Base-by-base conservation (phyloP, 1,140 invertebrate genomes). In the Pygmarrhopalites habei region DNA sequence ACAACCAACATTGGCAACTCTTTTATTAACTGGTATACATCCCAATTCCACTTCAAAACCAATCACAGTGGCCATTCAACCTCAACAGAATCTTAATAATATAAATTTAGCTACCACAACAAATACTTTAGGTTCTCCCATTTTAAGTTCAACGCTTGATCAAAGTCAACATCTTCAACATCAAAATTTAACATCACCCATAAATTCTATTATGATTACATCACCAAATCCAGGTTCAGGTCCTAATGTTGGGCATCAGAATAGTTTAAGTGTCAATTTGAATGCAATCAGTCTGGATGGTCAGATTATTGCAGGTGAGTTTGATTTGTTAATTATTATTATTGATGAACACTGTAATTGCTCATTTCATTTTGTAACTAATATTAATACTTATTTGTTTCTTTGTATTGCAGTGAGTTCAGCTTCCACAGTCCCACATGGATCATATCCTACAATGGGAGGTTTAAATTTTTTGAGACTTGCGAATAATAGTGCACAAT, bases 211-310 rank as follows among this genome's bases (percentile, higher is more conserved):
- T 19, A 59, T 59, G 58, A 46, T 59, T n/a, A 17, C 58, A 3
- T 47, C 51, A 12, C 25, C 61, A 32, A 32, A 56, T 32, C 44
- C 61, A 47, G 44, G 23, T 41, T 1, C 29, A 29, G n/a, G 32
- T 26, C 4, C 60, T 49, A 41, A 10, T n/a, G n/a, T n/a, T 49
- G 10, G 44, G 29, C 32, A 60, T 52, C 28, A 25, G 29, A 62
- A 55, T 35, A 56, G 39, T 55, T 15, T 58, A n/a, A 58, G 57
- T 32, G 56, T 64, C 2, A 70, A 70, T 43, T 47, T 70, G n/a
- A 70, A 67, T 55, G 52, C 69, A 19, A 70, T 70, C 5, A 70
- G 62, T 63, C 53, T 70, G 47, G 69, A 70, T 41, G 66, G 69
- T 2, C 39, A 67, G 15, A 15, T 70, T 12, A 56, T 56, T 12